A percentile compares a stretch with the other conserved stretches of the same genome.
Conservation (phyloP, 2,113 vertebrate genomes). For the Astatoreochromis straeleni region DNA sequence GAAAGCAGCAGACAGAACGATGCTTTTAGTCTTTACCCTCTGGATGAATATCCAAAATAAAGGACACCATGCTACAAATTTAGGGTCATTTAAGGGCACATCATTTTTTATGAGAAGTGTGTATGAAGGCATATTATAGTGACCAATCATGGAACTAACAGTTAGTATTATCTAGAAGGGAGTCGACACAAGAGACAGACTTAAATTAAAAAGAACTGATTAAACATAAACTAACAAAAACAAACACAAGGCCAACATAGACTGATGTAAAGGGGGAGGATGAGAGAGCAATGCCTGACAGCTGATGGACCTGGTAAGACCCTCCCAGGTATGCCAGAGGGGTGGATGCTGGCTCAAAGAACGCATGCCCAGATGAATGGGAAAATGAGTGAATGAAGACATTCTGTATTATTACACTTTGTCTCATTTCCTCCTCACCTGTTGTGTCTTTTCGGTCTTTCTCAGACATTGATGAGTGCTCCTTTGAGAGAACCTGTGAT, state of each 20-base stretch:
- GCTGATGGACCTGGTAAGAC: background rate
- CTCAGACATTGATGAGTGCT: conserved; percentile 93
- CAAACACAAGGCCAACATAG: background rate
- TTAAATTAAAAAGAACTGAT: background rate
- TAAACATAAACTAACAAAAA: background rate
- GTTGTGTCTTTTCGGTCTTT: background rate
- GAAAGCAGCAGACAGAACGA: background rate
- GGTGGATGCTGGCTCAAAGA: background rate
- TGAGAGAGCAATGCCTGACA: background rate
- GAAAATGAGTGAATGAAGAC: background rate
- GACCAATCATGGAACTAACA: background rate
- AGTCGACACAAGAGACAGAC: background rate
- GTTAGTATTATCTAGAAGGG: background rate
- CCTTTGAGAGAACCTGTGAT: conserved; percentile 92
- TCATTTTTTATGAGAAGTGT: background rate
- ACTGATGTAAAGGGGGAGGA: background rate
- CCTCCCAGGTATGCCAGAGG: background rate
- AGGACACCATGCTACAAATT: background rate
- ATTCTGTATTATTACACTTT: background rate
- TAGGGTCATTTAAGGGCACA: background rate
- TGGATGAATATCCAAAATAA: background rate
- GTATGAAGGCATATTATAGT: background rate
- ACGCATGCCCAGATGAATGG: background rate
- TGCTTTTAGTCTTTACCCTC: background rate
- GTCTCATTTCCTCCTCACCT: background rate